These are phyloP conservation scores for Astreopora myriophthalma DNA, from an alignment of 64 coral and sea anemone species.

Conservation along the genomic window DNA sequence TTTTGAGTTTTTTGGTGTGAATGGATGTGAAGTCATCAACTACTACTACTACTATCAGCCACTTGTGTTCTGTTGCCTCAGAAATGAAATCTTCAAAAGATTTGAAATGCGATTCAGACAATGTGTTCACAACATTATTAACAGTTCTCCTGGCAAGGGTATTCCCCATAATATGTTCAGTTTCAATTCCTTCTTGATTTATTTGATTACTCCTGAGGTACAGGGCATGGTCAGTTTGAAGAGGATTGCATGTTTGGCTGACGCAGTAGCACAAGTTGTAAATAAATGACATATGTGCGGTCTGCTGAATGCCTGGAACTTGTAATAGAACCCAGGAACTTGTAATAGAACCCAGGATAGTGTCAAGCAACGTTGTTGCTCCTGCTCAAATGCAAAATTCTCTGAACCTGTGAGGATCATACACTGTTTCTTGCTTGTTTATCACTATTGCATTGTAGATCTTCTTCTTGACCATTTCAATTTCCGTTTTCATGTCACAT, in stretches of 20 bases:
- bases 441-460: not conserved
- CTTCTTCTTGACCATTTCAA: constrained; percentile 28
- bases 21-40: not conserved
- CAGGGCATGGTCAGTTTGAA: not conserved
- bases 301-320: constrained; percentile 43
- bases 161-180: not conserved
- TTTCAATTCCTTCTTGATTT: not conserved
- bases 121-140: not conserved
- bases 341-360: constrained; percentile 8
- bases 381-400: constrained; percentile 25
- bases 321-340: constrained; percentile 14
- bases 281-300: not conserved
- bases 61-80: constrained; percentile 1
- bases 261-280: constrained; percentile 44
- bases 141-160: not conserved
- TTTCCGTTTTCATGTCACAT: constrained; percentile 23
- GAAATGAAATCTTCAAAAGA: constrained; percentile 33
- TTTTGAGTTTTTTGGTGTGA: not conserved
- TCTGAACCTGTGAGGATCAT: constrained; percentile 38
- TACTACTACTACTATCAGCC: constrained; percentile 30
- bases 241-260: not conserved
- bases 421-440: constrained; percentile 21
- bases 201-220: not conserved
- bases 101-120: constrained; percentile 48
- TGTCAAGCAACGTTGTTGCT: constrained; percentile 24